Conservation (phyloP, 2,113 vertebrate genomes). For the Varanus salvator region DNA sequence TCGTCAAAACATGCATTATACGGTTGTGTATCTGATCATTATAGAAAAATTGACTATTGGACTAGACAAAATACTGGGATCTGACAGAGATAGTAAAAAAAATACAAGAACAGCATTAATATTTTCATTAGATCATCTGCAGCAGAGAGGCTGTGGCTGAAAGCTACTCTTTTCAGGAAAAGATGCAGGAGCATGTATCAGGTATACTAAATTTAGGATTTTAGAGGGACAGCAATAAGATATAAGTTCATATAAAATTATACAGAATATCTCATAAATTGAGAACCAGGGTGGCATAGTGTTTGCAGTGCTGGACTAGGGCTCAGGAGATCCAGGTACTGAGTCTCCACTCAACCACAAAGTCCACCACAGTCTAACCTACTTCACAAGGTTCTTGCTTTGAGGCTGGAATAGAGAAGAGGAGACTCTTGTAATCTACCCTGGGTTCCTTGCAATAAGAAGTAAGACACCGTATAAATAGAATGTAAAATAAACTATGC, state of each 20-base stretch:
- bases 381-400: too few species aligned
- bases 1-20: background rate
- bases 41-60: background rate
- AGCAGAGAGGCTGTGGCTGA: too few species aligned
- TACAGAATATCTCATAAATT: background rate
- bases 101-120: background rate
- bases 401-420: too few species aligned
- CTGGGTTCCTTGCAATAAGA: too few species aligned
- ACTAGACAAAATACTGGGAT: background rate
- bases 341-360: too few species aligned
- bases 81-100: background rate
- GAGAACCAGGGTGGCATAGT: too few species aligned
- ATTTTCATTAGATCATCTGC: background rate
- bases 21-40: background rate
- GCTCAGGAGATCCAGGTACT: too few species aligned
- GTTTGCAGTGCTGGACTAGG: too few species aligned
- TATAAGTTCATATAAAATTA: background rate
- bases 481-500: background rate
- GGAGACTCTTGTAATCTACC: too few species aligned
- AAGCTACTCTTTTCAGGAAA: background rate
- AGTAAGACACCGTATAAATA: too few species aligned
- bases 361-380: too few species aligned
- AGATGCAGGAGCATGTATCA: background rate
- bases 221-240: background rate
- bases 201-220: background rate